Conservation (phyloP, 1,140 invertebrate species). For the Orussus abietinus region DNA sequence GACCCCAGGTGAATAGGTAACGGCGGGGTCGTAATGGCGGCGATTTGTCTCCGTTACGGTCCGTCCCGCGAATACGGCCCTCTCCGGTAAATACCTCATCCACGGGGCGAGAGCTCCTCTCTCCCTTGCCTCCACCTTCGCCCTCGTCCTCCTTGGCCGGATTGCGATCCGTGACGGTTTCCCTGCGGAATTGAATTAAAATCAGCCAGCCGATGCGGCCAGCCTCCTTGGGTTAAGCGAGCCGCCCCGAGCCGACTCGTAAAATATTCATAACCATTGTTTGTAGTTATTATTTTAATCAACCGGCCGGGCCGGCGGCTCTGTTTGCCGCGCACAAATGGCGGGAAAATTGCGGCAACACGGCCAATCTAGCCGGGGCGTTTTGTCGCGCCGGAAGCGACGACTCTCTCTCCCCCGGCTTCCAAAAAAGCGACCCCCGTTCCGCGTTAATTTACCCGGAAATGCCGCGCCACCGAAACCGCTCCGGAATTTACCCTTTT, state of each 20-base stretch:
- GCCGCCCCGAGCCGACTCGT: constrained; percentile 16
- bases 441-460: no score
- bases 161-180: no score
- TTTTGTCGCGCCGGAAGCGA: constrained; percentile 4
- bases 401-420: constrained; percentile 10
- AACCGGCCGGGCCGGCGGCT: constrained; percentile 10
- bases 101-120: neutral
- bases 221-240: no score
- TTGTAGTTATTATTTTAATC: constrained; percentile 19
- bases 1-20: no score
- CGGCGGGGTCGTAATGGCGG: constrained; percentile 1
- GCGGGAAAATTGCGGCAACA: constrained; percentile 16
- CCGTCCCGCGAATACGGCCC: neutral
- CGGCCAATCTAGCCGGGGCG: constrained; percentile 6
- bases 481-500: no score
- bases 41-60: constrained; percentile 4
- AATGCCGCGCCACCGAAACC: no score
- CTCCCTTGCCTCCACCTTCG: neutral
- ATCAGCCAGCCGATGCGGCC: no score
- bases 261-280: constrained; percentile 21
- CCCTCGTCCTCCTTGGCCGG: neutral
- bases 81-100: neutral
- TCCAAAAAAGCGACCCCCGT: no score
- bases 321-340: constrained; percentile 15
- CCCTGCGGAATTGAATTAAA: no score